A percentile compares a stretch with the other conserved stretches of the same genome.
Conservation (phyloP, 2,797 vertebrate genomes). For the Perodicticus potto region DNA sequence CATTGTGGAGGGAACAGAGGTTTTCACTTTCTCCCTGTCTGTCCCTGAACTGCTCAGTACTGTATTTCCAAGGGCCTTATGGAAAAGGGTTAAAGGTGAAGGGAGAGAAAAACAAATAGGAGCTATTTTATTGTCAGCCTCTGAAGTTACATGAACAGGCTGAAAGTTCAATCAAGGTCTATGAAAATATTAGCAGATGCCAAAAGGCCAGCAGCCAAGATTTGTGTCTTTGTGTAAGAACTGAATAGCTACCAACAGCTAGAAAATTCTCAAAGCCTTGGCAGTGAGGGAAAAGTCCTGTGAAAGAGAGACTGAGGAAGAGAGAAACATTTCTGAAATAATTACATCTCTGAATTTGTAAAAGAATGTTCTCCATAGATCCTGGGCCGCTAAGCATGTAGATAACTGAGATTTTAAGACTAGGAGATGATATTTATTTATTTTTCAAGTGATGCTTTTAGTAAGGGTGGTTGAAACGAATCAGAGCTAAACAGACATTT, state of each 20-base stretch:
- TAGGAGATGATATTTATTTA: not conserved
- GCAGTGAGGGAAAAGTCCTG: constrained; percentile 67
- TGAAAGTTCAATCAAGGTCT: constrained; percentile 80
- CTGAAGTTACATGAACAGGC: constrained; percentile 80
- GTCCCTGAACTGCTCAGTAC: constrained; percentile 25
- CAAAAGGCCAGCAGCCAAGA: constrained; percentile 79
- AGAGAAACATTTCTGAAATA: constrained; percentile 41
- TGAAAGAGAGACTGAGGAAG: constrained; percentile 27
- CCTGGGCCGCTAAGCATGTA: not conserved
- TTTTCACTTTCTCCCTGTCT: constrained; percentile 45
- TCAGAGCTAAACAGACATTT: not conserved
- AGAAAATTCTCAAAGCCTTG: constrained; percentile 77
- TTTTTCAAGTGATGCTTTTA: not conserved
- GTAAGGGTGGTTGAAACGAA: constrained; percentile 21
- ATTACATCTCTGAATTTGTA: constrained; percentile 15
- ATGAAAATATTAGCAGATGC: constrained; percentile 77
- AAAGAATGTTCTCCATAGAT: constrained; percentile 31
- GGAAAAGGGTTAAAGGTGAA: constrained; percentile 78
- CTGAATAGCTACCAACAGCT: constrained; percentile 78
- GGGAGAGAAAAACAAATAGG: constrained; percentile 75
- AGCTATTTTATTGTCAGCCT: constrained; percentile 80
- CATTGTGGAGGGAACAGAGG: constrained; percentile 23
- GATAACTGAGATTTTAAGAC: constrained; percentile 44
- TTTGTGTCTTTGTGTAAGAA: constrained; percentile 81
- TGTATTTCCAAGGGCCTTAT: constrained; percentile 71